Evolutionary conservation across 2,797 vertebrate genomes (phyloP).

Genomic region (Petrocephalus sullivani): DNA sequence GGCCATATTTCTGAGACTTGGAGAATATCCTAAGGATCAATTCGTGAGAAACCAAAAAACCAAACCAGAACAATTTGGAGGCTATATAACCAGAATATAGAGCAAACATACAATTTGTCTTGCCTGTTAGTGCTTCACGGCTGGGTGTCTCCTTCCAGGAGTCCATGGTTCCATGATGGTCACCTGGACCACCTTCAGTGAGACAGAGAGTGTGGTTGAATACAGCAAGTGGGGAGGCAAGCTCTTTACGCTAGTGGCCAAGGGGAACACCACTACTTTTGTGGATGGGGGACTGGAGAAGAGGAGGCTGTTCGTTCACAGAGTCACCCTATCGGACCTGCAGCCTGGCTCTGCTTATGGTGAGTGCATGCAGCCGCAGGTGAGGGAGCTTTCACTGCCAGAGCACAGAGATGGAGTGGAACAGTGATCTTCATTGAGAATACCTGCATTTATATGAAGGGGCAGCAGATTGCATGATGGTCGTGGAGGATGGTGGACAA

Average conservation of each 20-base stretch:
- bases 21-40: constrained; percentile 33
- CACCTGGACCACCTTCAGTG: constrained; percentile 76
- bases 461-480: neutral
- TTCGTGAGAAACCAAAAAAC: constrained; percentile 6
- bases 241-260: constrained; percentile 55
- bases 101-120: constrained; percentile 27
- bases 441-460: neutral
- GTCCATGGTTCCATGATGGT: constrained; percentile 68
- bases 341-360: constrained; percentile 66
- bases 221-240: constrained; percentile 55
- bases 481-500: neutral
- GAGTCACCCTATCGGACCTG: constrained; percentile 64
- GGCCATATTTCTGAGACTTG: constrained; percentile 26
- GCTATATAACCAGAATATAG: constrained; percentile 24
- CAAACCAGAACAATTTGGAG: constrained; percentile 21
- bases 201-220: constrained; percentile 66
- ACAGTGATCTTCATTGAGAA: neutral
- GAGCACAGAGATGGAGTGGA: neutral
- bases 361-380: constrained; percentile 45
- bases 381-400: neutral
- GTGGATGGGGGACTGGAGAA: constrained; percentile 69
- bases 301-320: constrained; percentile 71
- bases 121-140: constrained; percentile 17
- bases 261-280: constrained; percentile 59
- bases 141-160: constrained; percentile 50